A percentile compares a stretch with the other conserved stretches of the same genome.
Conservation (phyloP, 2,888 invertebrate species). For the Tortricodes alternella region DNA sequence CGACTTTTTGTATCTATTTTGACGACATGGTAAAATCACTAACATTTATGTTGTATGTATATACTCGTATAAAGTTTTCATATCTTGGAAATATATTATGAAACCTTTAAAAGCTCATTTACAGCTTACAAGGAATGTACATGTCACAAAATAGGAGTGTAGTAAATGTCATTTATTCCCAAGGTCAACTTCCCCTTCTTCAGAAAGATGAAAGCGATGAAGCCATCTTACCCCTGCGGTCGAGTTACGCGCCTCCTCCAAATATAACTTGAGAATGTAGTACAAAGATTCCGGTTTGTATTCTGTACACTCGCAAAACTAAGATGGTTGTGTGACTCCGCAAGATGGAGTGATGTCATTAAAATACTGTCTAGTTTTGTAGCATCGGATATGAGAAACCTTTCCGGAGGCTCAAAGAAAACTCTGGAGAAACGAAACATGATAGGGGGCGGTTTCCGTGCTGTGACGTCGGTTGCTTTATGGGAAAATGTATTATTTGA, state of each 20-base stretch:
- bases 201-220: conserved; percentile 20
- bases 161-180: conserved; percentile 9
- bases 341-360: conserved; percentile 27
- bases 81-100: neutral
- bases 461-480: conserved; percentile 12
- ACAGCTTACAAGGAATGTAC: neutral
- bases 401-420: conserved; percentile 21
- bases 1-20: too few relatives aligned
- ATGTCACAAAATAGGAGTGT: neutral
- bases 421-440: conserved; percentile 6
- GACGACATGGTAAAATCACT: too few relatives aligned
- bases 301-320: conserved; percentile 8
- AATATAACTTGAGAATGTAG: neutral
- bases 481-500: neutral
- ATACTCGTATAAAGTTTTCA: too few relatives aligned
- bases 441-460: conserved; percentile 2
- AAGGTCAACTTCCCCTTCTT: conserved; percentile 5
- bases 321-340: conserved; percentile 2
- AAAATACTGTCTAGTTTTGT: conserved; percentile 28
- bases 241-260: neutral
- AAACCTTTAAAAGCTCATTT: neutral
- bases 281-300: neutral
- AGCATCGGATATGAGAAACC: conserved; percentile 24
- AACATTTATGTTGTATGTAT: too few relatives aligned
- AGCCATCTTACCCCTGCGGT: conserved; percentile 20